Base-by-base conservation (phyloP, 2,797 vertebrate genomes). In the Mormyrus proboscirostris region DNA sequence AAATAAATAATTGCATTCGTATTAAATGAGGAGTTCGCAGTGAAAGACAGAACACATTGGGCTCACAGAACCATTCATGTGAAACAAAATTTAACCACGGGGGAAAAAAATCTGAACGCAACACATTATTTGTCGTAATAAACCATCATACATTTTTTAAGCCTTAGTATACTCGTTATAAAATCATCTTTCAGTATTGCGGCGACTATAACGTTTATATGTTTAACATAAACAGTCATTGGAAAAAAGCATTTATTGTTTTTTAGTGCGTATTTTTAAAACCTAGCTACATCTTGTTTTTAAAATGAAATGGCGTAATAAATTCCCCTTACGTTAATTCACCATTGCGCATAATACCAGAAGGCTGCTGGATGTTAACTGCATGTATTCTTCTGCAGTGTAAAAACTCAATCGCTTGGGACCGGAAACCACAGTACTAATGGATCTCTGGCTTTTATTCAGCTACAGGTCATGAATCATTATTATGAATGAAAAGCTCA, bases 1-100 rank as follows among this genome's bases (percentile, higher is more conserved):
- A 79, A 90, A 92, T 95, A 95, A 95, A 92, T 95, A 95, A 95
- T 94, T 94, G 91, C 92, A 88, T 93, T 95, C 93, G 91, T 92
- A 92, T 91, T 90, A 93, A 94, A 92, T 89, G 47, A 89, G 73
- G 65, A 91, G 90, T 93, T 90, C 90, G 93, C 91, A 92, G 90
- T 7, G 90, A 82, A 73, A n/a, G 6, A n/a, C n/a, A 49, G 3
- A 62, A 59, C 12, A 33, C n/a, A 86, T 86, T 25, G 38, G 16
- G 19, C 38, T 88, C 69, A 49, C 3, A 14, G 44, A 47, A 50
- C 19, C 55, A 87, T 25, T 88, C n/a, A 88, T 19, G 12, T 8
- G 25, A 29, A 76, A 33, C 1, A 44, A 50, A 84, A 10, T 51
- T 49, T 10, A 25, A 50, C 25, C 47, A 29, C 41, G 16, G 12